Percentiles rank a stretch among this genome's conserved stretches.
Evolutionary conservation across 2,888 invertebrate genomes (phyloP).

Genomic region (Ornithoptera priamus): DNA sequence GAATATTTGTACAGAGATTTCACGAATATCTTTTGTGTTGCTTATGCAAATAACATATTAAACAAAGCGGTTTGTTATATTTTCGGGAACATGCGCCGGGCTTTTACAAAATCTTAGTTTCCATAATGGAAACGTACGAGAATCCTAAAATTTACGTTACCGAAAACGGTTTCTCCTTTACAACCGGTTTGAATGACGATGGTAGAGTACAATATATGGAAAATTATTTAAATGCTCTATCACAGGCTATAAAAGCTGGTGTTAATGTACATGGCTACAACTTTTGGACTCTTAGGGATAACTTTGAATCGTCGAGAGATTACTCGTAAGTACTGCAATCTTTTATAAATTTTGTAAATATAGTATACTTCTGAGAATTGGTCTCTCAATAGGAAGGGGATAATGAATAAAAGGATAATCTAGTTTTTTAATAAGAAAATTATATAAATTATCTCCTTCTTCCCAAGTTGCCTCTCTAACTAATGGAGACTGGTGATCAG

Average conservation of each 20-base stretch:
- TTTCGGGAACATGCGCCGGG: conserved; percentile 35
- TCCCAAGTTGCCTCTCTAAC: too few relatives aligned
- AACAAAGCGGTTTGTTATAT: background rate
- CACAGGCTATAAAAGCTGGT: conserved; percentile 53
- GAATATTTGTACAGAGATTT: too few relatives aligned
- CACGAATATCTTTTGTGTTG: too few relatives aligned
- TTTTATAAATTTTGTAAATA: too few relatives aligned
- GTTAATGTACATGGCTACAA: conserved; percentile 71
- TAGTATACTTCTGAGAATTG: too few relatives aligned
- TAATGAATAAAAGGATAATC: too few relatives aligned
- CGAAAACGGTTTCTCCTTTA: conserved; percentile 74
- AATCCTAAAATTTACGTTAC: conserved; percentile 49
- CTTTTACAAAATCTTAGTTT: conserved; percentile 32
- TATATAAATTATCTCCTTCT: too few relatives aligned
- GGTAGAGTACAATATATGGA: conserved; percentile 51
- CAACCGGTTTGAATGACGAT: conserved; percentile 54
- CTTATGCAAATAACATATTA: too few relatives aligned
- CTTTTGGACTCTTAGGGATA: conserved; percentile 80
- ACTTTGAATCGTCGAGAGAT: conserved; percentile 73
- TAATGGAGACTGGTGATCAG: too few relatives aligned
- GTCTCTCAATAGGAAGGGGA: too few relatives aligned
- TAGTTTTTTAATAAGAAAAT: too few relatives aligned
- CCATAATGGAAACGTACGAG: conserved; percentile 34
- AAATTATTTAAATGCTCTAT: conserved; percentile 52
- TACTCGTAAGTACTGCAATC: conserved; percentile 12